Base-by-base conservation (phyloP, 30 jellyfish, hydroid and myxozoan species). In the Aurelia sp. region DNA sequence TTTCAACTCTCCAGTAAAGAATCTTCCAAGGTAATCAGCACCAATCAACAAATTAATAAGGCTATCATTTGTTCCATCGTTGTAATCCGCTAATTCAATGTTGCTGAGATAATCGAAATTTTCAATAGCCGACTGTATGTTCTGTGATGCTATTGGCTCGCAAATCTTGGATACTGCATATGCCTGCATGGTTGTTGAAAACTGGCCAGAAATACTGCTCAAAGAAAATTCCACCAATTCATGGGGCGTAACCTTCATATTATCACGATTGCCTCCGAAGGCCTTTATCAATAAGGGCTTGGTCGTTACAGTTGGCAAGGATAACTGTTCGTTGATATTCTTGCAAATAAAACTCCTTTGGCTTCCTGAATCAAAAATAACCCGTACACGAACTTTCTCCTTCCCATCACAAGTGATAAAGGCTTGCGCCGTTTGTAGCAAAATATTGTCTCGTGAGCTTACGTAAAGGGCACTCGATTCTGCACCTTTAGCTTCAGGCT, bases 351-450 rank as follows among this genome's bases (percentile, higher is more conserved):
- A 75, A 18, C 63, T 19, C n/a, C n/a, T n/a, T n/a, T n/a, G 80
- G 85, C 80, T 47, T 19, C 86, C 86, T 13, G 86, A 55, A 27
- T 75, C 86, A 74, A 55, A 74, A 50, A 44, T 50, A 12, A 55
- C 18, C 18, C 79, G 51, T 50, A 82, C 85, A 17, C 78, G 82
- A 19, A 75, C 44, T 20, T 17, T 57, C 50, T 75, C 86, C 17
- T 22, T 22, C 51, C 33, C 15, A 75, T 75, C 55, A 27, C 33
- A 27, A 27, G 2, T 27, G 5, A 75, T 75, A 47, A 11, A 47
- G 19, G 50, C 86, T 16, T 47, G 80, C 21, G 86, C 86, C 13
- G 86, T 75, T 55, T 75, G 85, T 41, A 75, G 24, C 86, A 75
- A 75, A 11, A 75, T 70, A 3, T 70, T 16, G 27, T 70, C 67